Evolutionary conservation across 2,797 vertebrate species (phyloP).

Genomic region (Babyrousa celebensis): DNA sequence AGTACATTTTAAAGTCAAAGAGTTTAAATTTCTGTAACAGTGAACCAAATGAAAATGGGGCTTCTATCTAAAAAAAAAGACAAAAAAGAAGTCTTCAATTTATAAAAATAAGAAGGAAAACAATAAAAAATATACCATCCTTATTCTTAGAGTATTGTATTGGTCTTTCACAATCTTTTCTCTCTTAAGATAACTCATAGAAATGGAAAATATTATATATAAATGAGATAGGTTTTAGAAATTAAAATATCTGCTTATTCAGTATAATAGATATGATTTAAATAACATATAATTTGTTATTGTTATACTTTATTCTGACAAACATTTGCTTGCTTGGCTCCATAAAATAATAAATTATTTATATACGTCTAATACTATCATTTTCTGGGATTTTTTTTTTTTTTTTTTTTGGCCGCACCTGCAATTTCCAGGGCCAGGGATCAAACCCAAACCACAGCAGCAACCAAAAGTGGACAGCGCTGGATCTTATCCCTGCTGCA

Average conservation of each 20-base stretch:
- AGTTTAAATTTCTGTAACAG: constrained; percentile 43
- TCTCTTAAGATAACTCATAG: not conserved
- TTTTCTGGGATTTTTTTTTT: not conserved
- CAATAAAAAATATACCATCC: not conserved
- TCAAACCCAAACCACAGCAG: too few relatives aligned
- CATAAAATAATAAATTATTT: not conserved
- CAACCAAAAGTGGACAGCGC: too few relatives aligned
- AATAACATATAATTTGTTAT: not conserved
- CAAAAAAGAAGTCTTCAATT: not conserved
- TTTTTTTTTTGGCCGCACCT: too few relatives aligned
- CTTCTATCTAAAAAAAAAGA: not conserved
- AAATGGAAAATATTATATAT: not conserved
- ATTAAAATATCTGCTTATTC: not conserved
- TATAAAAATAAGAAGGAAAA: not conserved
- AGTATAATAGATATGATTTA: not conserved
- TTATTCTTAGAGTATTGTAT: not conserved
- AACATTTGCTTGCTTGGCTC: not conserved
- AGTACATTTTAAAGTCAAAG: constrained; percentile 35
- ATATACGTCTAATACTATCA: constrained; percentile 11
- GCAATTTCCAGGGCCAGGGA: too few relatives aligned
- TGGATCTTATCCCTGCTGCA: too few relatives aligned
- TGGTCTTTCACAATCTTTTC: not conserved
- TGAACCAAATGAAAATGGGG: constrained; percentile 56
- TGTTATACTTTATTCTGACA: not conserved
- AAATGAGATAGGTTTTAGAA: not conserved